Conservation (phyloP, 2,113 vertebrate genomes). For the Xenopus borealis region DNA sequence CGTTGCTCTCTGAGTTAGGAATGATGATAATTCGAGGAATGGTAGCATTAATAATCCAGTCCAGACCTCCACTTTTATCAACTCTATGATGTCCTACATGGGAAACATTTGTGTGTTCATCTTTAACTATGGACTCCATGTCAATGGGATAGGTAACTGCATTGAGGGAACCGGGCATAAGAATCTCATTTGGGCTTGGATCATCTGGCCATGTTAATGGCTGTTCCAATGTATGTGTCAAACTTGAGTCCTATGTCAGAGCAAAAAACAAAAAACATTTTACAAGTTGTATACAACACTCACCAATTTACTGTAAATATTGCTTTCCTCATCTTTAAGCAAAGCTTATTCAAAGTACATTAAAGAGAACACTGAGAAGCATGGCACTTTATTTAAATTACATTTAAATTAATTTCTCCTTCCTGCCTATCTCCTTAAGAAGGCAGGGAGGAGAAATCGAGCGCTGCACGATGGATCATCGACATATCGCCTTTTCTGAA, state of each 20-base stretch:
- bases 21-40: constrained; percentile 60
- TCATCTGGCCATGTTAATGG: constrained; percentile 7
- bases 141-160: constrained; percentile 55
- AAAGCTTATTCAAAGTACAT: too few relatives aligned
- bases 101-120: constrained; percentile 13
- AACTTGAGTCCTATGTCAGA: neutral
- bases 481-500: too few relatives aligned
- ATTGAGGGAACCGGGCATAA: constrained; percentile 48
- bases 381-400: too few relatives aligned
- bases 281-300: too few relatives aligned
- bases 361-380: too few relatives aligned
- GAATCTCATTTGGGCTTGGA: constrained; percentile 25
- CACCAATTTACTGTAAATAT: too few relatives aligned
- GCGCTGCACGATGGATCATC: too few relatives aligned
- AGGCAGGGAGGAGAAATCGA: too few relatives aligned
- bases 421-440: too few relatives aligned
- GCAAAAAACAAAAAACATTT: too few relatives aligned
- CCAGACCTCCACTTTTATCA: constrained; percentile 38
- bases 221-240: constrained; percentile 49
- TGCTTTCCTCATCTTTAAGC: too few relatives aligned
- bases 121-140: constrained; percentile 46
- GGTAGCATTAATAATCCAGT: constrained; percentile 36
- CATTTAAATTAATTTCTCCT: too few relatives aligned
- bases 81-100: constrained; percentile 20
- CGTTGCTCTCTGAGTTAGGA: constrained; percentile 58